Percentiles rank a stretch among this genome's conserved stretches.
Evolutionary conservation across 2,797 vertebrate species (phyloP).

Genomic region (Cyprinella venusta): DNA sequence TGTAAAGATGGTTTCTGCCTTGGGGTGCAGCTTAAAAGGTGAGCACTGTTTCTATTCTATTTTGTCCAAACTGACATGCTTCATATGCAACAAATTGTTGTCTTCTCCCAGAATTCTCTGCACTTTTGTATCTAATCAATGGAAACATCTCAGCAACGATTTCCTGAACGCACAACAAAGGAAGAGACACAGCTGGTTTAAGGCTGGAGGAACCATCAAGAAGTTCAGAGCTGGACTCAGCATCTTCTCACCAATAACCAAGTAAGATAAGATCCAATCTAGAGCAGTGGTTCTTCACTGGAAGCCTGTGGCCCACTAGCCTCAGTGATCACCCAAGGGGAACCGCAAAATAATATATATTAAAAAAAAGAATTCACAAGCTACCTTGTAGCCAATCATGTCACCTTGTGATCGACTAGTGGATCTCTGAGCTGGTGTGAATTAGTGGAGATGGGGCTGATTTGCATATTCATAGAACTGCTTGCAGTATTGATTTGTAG

Average conservation of each 20-base stretch:
- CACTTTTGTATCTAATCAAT: slow-evolving; percentile 90
- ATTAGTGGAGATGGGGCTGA: no score
- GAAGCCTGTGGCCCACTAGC: not conserved
- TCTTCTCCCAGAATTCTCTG: slow-evolving; percentile 82
- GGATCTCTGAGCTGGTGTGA: no score
- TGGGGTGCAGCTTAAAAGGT: slow-evolving; percentile 93
- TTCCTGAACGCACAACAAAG: slow-evolving; percentile 85
- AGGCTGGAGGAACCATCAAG: slow-evolving; percentile 89
- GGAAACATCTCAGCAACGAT: slow-evolving; percentile 91
- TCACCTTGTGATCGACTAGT: no score
- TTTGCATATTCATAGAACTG: no score
- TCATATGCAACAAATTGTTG: not conserved
- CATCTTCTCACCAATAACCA: slow-evolving; percentile 91
- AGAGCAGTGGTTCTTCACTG: not conserved
- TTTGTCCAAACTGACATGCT: not conserved
- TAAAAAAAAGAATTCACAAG: no score
- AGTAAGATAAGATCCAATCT: slow-evolving; percentile 74
- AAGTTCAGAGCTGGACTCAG: slow-evolving; percentile 90
- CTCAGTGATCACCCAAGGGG: not conserved
- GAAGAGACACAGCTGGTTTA: slow-evolving; percentile 91
- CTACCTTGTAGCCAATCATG: no score
- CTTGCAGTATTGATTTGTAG: not conserved
- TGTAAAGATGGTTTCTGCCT: slow-evolving; percentile 87
- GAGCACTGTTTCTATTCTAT: slow-evolving; percentile 59
- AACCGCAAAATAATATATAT: not conserved